Base-by-base conservation (phyloP, 2,888 invertebrate species). In the Polydrusus cervinus region DNA sequence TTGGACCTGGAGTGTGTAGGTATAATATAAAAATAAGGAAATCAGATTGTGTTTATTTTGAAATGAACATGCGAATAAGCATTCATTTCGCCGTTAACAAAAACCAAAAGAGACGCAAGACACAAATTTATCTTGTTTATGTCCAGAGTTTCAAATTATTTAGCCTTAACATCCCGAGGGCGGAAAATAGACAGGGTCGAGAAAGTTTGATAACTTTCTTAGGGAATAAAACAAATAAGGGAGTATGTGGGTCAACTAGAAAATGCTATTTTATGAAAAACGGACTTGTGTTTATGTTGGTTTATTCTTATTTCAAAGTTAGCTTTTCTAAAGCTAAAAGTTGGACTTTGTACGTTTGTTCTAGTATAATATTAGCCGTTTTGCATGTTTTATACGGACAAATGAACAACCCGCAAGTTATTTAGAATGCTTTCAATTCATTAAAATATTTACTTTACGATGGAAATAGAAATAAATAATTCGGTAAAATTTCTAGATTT, bases 81-180 rank as follows among this genome's bases (percentile, higher is more conserved):
- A 30, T 25, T 30, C 14, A 53, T 53, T 53, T 13, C n/a, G n/a
- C 8, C 53, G 53, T 71, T 71, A 40, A 71, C 71, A 71, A 73
- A 73, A 73, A 73, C 61, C 40, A 16, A 14, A 66, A 67, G 66
- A 66, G 72, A 72, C 49, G 53, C 18, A 53, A 51, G 30, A 67
- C 73, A 61, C 74, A 62, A 74, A 74, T 74, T 64, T 74, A 74
- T 68, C 74, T 74, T 74, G 55, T 74, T 74, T 68, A 74, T 69
- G 68, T 74, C 74, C 55, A 38, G 40, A 62, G 68, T 61, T 67
- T 61, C 67, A 47, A 43, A 74, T 74, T 74, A 74, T 68, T 74
- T 67, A 69, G 62, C 74, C 51, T 38, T 68, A 64, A 68, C 62
- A 57, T 68, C 61, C 74, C 53, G 40, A 51, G 74, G 64, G 66